phyloP scores from a whole-genome alignment of 2,797 vertebrate genomes.

The Emydoidea blandingii region DNA sequence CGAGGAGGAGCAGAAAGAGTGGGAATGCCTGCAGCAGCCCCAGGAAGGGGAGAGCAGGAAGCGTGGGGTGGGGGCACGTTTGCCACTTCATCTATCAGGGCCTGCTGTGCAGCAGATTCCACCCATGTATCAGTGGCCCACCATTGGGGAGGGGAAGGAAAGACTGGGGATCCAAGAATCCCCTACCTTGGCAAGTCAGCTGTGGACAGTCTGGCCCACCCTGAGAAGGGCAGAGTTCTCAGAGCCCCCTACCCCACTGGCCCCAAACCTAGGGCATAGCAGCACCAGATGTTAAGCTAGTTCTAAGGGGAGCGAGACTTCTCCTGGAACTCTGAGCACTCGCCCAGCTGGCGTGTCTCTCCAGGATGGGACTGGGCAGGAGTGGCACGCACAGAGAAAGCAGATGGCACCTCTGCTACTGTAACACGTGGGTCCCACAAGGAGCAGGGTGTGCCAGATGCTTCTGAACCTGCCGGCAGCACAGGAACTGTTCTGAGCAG shows the following conservation, averaged over 20 bases:
- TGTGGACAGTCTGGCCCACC: not conserved
- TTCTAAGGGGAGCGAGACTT: too few species aligned
- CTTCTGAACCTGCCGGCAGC: not conserved
- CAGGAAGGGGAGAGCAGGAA: not conserved
- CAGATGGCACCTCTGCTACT: not conserved
- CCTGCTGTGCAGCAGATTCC: not conserved
- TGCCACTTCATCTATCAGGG: slow-evolving; percentile 63
- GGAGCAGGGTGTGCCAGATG: not conserved
- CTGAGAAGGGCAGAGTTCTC: not conserved
- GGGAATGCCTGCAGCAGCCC: not conserved
- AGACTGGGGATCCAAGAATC: not conserved
- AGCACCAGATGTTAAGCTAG: not conserved
- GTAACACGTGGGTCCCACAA: not conserved
- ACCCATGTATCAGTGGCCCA: slow-evolving; percentile 17
- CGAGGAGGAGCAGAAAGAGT: not conserved
- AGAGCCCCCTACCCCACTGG: not conserved
- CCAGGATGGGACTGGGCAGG: not conserved
- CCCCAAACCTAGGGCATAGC: too few species aligned
- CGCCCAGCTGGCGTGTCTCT: not conserved
- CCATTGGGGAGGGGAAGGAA: fast-evolving
- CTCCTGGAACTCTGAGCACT: too few species aligned
- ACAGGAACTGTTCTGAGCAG: not conserved
- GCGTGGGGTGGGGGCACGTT: not conserved
- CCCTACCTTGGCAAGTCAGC: not conserved
- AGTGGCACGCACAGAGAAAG: not conserved